phyloP scores from a whole-genome alignment of 2,888 invertebrate species.

The Parnassius mnemosyne region DNA sequence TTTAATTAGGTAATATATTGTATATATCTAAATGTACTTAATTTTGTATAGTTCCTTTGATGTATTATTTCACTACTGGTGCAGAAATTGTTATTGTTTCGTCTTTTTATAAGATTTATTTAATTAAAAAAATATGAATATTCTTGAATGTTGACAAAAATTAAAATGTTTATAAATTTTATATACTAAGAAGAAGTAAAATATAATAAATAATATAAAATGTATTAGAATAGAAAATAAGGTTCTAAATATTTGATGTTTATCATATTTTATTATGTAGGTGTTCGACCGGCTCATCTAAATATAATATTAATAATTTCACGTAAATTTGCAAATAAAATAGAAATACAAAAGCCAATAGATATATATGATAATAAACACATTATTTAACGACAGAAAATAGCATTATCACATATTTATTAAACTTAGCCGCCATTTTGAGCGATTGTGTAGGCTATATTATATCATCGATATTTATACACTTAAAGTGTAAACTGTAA shows the following conservation, averaged over 20 bases:
- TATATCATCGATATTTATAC: too few species aligned
- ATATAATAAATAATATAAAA: slow-evolving; percentile 2
- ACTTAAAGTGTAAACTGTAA: too few species aligned
- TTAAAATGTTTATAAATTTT: slow-evolving; percentile 8
- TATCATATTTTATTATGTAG: slow-evolving; percentile 22
- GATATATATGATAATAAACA: too few species aligned
- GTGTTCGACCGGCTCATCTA: slow-evolving; percentile 10
- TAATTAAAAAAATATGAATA: neutral
- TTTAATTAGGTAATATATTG: neutral
- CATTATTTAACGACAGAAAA: too few species aligned
- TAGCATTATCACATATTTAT: too few species aligned
- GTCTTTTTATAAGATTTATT: slow-evolving; percentile 7
- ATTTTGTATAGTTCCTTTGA: slow-evolving; percentile 19
- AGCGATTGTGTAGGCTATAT: too few species aligned
- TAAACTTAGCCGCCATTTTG: too few species aligned
- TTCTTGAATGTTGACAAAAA: slow-evolving; percentile 4
- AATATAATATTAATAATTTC: too few species aligned
- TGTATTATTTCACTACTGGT: slow-evolving; percentile 16
- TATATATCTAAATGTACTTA: slow-evolving; percentile 14
- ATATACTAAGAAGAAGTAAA: slow-evolving; percentile 2
- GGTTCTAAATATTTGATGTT: slow-evolving; percentile 17
- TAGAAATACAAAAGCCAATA: too few species aligned
- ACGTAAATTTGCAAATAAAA: too few species aligned
- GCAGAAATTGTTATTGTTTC: slow-evolving; percentile 14
- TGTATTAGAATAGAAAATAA: slow-evolving; percentile 10